Base-by-base conservation (phyloP, 2,113 vertebrate species). In the Zeus faber region DNA sequence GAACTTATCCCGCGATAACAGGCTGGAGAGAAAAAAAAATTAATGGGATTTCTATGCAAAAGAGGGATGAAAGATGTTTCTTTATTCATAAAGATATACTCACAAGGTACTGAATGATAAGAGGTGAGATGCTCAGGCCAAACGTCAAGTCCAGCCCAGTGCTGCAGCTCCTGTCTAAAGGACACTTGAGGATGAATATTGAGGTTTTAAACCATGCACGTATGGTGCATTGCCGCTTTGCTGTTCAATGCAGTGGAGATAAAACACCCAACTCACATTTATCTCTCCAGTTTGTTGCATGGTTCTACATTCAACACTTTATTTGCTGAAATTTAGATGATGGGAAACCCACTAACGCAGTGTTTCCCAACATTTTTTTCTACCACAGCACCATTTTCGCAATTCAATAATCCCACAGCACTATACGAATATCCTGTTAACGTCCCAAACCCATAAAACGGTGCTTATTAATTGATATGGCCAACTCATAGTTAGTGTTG, bases 41-140 rank as follows among this genome's bases (percentile, higher is more conserved):
- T 43, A 55, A 43, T 44, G 25, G 37, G 52, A 43, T 43, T 44
- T 54, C 37, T 11, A 54, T 54, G 39, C 37, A 54, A 27, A 54
- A 26, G 37, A 55, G 39, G 52, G 24, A 21, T 53, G 33, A 17
- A 21, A 39, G 50, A 53, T 24, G 20, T 41, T 43, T 27, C 39
- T 11, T 43, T 26, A 25, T 53, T 25, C 33, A 53, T 7, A 41
- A 17, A 54, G 39, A 43, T 37, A 29, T 17, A 13, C 39, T 43
- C 52, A 43, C 26, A 17, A 26, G 39, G 52, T 18, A 27, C 16
- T 54, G 52, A 27, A 27, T 44, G 52, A 55, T 44, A 43, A 41
- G 16, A 17, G 37, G 10, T 40, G 21, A 35, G 49, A 33, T 22
- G 23, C 6, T 21, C 5, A n/a, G 14, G 21, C 5, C 50, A 39